A percentile compares a stretch with the other conserved stretches of the same genome.
Conservation (phyloP, 2,113 vertebrate genomes). For the Henicopernis longicauda region DNA sequence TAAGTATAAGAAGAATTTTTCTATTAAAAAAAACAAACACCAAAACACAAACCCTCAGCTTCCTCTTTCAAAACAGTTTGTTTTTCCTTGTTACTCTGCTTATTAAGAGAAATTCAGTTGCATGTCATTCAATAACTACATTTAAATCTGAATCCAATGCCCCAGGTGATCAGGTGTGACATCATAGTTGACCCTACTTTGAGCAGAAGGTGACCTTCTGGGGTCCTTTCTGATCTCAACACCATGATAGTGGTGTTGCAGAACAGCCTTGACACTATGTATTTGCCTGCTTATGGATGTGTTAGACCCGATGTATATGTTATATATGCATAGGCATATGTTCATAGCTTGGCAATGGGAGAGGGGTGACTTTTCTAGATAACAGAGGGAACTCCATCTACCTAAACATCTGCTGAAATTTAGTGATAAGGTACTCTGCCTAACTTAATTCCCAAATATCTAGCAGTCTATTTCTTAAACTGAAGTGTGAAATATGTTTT, state of each 20-base stretch:
- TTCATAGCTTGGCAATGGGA: neutral
- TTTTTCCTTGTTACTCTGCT: neutral
- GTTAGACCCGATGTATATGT: rapidly evolving
- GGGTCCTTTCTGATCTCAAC: neutral
- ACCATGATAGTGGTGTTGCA: neutral
- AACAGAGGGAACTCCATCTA: neutral
- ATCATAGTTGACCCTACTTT: neutral
- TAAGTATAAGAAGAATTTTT: constrained; percentile 74
- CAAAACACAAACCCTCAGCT: neutral
- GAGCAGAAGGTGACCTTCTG: neutral
- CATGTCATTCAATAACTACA: neutral
- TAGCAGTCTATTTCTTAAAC: neutral
- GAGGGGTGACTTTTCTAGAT: neutral
- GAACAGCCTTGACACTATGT: neutral
- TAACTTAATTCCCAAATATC: neutral
- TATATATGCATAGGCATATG: neutral
- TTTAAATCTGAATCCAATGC: neutral
- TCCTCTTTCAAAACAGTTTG: neutral
- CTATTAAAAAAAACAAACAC: neutral
- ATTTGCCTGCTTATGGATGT: rapidly evolving
- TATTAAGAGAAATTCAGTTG: neutral
- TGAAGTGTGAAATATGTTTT: neutral
- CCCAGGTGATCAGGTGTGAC: neutral
- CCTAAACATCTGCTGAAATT: neutral
- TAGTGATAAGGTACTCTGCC: neutral